Percentiles rank a stretch among this genome's conserved stretches.
These are phyloP conservation scores for Caenorhabditis afra DNA, from an alignment of 2,888 invertebrate genomes.

Conservation along the genomic window DNA sequence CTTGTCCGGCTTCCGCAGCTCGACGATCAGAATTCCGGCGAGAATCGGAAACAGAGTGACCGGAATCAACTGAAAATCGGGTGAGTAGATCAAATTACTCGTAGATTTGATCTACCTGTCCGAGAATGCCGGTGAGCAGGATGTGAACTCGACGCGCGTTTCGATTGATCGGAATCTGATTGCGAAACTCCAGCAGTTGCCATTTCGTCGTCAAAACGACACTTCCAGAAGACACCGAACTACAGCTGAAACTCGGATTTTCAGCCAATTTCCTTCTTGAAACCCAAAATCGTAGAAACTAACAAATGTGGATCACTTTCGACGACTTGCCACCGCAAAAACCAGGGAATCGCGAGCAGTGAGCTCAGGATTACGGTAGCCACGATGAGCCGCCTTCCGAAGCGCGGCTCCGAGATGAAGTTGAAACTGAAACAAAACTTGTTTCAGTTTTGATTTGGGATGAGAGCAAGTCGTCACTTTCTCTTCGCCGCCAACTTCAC, in stretches of 20 bases:
- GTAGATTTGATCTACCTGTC: constrained; percentile 14
- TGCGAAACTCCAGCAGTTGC: constrained; percentile 4
- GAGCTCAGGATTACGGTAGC: not conserved
- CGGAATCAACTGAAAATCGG: constrained; percentile 17
- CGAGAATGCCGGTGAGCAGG: constrained; percentile 28
- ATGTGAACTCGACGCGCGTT: constrained; percentile 15
- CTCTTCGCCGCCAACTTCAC: constrained; percentile 18
- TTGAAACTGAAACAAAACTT: constrained; percentile 11
- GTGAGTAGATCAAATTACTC: not conserved
- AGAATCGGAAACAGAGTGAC: constrained; percentile 27
- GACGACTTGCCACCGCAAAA: constrained; percentile 32
- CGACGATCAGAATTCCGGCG: constrained; percentile 19
- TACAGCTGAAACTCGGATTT: constrained; percentile 21
- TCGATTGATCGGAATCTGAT: not conserved
- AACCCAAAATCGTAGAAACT: not conserved
- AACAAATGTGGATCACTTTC: constrained; percentile 11
- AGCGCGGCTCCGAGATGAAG: constrained; percentile 12
- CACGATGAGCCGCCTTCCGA: constrained; percentile 10
- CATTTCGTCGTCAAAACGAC: not conserved
- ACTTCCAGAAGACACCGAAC: not conserved
- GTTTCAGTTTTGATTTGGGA: not conserved
- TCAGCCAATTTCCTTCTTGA: not conserved
- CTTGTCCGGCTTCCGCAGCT: constrained; percentile 29
- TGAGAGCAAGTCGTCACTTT: constrained; percentile 1
- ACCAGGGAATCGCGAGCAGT: constrained; percentile 6